phyloP scores from a whole-genome alignment of 1,140 invertebrate species.

The Dreissena rostriformis region DNA sequence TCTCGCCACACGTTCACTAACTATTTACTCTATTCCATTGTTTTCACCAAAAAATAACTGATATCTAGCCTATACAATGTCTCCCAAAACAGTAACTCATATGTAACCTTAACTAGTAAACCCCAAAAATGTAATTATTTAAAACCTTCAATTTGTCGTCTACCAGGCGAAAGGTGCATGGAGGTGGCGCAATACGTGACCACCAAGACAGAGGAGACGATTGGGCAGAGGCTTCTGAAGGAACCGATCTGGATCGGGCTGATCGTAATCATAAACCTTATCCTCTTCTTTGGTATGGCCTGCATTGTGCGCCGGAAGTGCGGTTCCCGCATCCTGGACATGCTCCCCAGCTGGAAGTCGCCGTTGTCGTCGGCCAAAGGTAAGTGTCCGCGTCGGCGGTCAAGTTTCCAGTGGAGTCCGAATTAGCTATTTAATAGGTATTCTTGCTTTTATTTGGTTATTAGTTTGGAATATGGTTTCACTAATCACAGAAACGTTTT shows the following conservation, averaged over 20 bases:
- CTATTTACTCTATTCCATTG: too few species aligned
- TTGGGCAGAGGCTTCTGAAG: conserved; percentile 65
- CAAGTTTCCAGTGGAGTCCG: too few species aligned
- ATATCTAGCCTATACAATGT: too few species aligned
- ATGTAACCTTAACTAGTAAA: neutral
- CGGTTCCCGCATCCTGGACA: conserved; percentile 46
- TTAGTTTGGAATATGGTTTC: too few species aligned
- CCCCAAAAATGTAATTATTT: neutral
- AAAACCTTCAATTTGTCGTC: neutral
- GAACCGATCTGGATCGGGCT: conserved; percentile 77
- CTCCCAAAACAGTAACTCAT: neutral
- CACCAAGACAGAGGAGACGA: conserved; percentile 7
- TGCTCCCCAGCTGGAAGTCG: conserved; percentile 28
- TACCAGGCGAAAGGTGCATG: neutral
- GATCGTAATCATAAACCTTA: conserved; percentile 68
- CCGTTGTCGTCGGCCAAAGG: too few species aligned
- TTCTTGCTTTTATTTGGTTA: too few species aligned
- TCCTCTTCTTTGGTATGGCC: conserved; percentile 65
- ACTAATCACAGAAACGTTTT: too few species aligned
- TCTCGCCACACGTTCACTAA: too few species aligned
- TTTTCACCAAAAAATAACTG: too few species aligned
- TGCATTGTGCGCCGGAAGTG: conserved; percentile 67
- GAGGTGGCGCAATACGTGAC: neutral
- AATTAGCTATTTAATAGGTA: too few species aligned
- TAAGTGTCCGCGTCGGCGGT: too few species aligned